Percentiles rank a stretch among this genome's conserved stretches.
Conservation (phyloP, 1,140 invertebrate genomes). For the Drosophila sechellia region DNA sequence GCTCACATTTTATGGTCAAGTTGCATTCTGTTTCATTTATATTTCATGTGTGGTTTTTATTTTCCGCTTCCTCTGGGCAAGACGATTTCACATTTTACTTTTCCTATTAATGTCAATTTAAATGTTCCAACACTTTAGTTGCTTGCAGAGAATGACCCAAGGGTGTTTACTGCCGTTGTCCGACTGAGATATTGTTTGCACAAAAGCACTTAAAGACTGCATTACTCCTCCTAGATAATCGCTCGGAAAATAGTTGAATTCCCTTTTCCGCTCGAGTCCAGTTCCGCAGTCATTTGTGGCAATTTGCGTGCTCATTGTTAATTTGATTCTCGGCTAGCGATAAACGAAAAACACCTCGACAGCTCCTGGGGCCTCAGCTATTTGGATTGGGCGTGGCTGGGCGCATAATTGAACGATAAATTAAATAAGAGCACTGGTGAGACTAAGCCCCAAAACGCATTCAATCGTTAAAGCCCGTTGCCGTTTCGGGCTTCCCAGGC, state of each 20-base stretch:
- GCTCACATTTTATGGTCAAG: conserved; percentile 68
- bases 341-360: conserved; percentile 62
- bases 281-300: conserved; percentile 60
- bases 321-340: conserved; percentile 68
- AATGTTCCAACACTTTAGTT: conserved; percentile 55
- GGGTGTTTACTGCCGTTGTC: conserved; percentile 17
- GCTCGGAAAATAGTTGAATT: conserved; percentile 37
- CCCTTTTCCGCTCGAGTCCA: not conserved
- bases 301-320: conserved; percentile 79
- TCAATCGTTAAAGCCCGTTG: conserved; percentile 26
- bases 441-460: conserved; percentile 43
- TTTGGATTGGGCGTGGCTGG: conserved; percentile 34
- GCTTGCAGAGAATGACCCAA: conserved; percentile 4
- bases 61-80: conserved; percentile 9
- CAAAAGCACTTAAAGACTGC: conserved; percentile 49
- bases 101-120: conserved; percentile 64
- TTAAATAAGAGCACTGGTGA: conserved; percentile 54
- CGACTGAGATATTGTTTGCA: conserved; percentile 43
- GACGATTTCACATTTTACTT: conserved; percentile 51
- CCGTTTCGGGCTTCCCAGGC: conserved; percentile 16
- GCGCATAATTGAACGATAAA: conserved; percentile 78
- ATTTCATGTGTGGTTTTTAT: conserved; percentile 59
- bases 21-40: conserved; percentile 61
- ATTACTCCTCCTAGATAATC: conserved; percentile 48
- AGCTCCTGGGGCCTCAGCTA: conserved; percentile 15